These are phyloP conservation scores for Philhelius pedissequus DNA, from an alignment of 2,888 invertebrate genomes.

Conservation along the genomic window DNA sequence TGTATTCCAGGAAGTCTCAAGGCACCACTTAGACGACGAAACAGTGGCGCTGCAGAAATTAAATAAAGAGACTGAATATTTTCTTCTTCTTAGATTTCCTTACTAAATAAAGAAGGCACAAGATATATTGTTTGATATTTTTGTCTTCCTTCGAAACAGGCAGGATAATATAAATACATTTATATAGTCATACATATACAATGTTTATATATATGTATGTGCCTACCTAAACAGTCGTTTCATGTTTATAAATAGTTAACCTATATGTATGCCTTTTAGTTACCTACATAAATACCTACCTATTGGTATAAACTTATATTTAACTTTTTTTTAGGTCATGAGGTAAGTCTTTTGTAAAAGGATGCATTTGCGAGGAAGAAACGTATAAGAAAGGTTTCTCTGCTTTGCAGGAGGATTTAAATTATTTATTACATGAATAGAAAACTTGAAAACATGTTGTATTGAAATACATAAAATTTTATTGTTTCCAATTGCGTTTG, in stretches of 20 bases:
- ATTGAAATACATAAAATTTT: neutral
- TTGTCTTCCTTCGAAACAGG: conserved; percentile 8
- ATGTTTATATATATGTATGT: neutral
- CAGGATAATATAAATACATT: neutral
- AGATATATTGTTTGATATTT: conserved; percentile 38
- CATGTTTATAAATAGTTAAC: neutral
- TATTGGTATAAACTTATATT: neutral
- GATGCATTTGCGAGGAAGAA: conserved; percentile 13
- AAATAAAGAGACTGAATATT: conserved; percentile 11
- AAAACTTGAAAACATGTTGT: neutral
- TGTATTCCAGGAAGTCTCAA: conserved; percentile 31
- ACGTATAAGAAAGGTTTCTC: conserved; percentile 5
- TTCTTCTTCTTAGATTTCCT: conserved; percentile 18
- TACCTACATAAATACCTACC: neutral
- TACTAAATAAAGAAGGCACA: conserved; percentile 26
- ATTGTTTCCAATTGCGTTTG: neutral
- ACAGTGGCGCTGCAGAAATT: conserved; percentile 31
- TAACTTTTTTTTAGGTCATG: conserved; percentile 4
- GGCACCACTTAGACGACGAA: conserved; percentile 49
- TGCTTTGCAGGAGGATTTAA: conserved; percentile 18
- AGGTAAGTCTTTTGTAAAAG: conserved; percentile 8
- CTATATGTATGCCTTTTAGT: neutral
- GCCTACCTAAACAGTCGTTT: neutral
- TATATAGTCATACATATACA: neutral
- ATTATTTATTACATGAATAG: conserved; percentile 5